Evolutionary conservation across 2,888 invertebrate genomes (phyloP).

Genomic region (Mactromeris polynyma): DNA sequence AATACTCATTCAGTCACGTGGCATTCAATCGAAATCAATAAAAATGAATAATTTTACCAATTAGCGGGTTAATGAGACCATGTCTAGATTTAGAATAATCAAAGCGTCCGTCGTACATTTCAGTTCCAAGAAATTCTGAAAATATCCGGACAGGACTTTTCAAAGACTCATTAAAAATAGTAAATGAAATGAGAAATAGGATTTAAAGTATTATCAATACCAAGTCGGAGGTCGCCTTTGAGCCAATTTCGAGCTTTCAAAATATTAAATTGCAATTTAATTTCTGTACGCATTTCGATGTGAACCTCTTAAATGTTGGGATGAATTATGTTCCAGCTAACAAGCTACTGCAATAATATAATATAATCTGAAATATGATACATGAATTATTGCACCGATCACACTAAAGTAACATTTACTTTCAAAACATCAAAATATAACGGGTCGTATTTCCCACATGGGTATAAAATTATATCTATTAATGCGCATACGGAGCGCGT

Average conservation of each 20-base stretch:
- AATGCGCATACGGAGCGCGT: slow-evolving; percentile 30
- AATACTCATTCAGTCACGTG: too few relatives aligned
- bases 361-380: background rate
- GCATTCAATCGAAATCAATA: too few relatives aligned
- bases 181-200: background rate
- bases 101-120: background rate
- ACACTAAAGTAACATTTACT: background rate
- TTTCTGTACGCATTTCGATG: background rate
- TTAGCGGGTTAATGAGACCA: too few relatives aligned
- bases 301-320: background rate
- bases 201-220: background rate
- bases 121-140: background rate
- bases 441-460: slow-evolving; percentile 27
- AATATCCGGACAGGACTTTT: background rate
- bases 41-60: too few relatives aligned
- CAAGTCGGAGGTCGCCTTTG: background rate
- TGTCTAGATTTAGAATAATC: too few relatives aligned
- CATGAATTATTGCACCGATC: slow-evolving; percentile 3
- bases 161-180: background rate
- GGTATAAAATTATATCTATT: slow-evolving; percentile 36
- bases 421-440: slow-evolving; percentile 13
- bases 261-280: slow-evolving; percentile 19
- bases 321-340: slow-evolving; percentile 5
- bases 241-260: slow-evolving; percentile 6
- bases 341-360: slow-evolving; percentile 3